Conservation (phyloP, 2,888 invertebrate species). For the Phania funesta region DNA sequence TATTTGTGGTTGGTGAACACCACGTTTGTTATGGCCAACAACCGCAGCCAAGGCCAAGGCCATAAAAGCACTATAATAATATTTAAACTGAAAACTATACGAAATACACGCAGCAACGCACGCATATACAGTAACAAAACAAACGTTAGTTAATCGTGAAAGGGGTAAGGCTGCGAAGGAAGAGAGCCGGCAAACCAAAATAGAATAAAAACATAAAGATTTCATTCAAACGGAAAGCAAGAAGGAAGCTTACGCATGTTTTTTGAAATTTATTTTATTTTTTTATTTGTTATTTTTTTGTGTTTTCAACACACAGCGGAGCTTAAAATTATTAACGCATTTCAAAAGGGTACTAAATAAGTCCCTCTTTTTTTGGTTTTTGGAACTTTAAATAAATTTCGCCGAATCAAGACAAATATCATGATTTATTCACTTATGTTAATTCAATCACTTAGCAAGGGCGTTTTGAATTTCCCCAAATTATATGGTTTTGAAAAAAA, state of each 20-base stretch:
- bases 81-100: conserved; percentile 31
- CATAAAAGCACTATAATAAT: conserved; percentile 52
- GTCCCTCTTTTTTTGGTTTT: too few species aligned
- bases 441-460: too few species aligned
- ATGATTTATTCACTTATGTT: too few species aligned
- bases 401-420: too few species aligned
- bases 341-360: too few species aligned
- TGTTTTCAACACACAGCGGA: neutral
- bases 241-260: neutral
- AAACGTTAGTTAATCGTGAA: conserved; percentile 58
- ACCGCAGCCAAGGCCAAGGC: conserved; percentile 72
- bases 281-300: neutral
- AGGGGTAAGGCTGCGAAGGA: neutral
- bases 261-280: neutral
- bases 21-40: conserved; percentile 68
- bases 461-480: too few species aligned
- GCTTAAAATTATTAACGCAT: neutral
- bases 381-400: too few species aligned
- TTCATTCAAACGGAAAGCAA: neutral
- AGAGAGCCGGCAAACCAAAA: conserved; percentile 14
- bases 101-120: conserved; percentile 3
- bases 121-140: conserved; percentile 12
- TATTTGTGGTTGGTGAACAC: conserved; percentile 26
- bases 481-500: too few species aligned
- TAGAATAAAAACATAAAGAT: neutral